Percentiles rank a stretch among this genome's conserved stretches.
These are phyloP conservation scores for Grantiella picta DNA, from an alignment of 2,113 vertebrate genomes.

Conservation along the genomic window DNA sequence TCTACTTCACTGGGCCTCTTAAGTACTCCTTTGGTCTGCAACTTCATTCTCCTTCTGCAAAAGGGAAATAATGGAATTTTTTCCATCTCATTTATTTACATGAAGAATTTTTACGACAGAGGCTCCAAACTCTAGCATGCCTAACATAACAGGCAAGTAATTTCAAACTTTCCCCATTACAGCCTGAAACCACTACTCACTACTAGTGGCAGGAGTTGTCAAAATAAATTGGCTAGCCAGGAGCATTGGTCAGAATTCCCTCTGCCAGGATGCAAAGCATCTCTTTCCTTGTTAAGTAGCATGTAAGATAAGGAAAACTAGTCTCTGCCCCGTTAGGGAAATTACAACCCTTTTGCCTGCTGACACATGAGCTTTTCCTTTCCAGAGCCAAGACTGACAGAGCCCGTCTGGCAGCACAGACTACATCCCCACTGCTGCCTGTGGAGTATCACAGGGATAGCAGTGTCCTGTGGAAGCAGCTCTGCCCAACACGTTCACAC, in stretches of 20 bases:
- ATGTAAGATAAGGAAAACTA: background rate
- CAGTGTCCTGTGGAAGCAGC: background rate
- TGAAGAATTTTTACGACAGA: background rate
- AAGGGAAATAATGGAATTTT: background rate
- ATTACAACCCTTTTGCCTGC: background rate
- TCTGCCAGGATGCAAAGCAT: background rate
- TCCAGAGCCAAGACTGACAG: background rate
- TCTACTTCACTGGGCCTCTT: background rate
- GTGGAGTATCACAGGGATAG: background rate
- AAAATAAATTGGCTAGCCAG: background rate
- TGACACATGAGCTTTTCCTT: background rate
- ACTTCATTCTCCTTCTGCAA: background rate
- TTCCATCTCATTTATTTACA: background rate
- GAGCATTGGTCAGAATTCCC: background rate
- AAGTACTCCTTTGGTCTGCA: background rate
- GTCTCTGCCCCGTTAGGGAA: background rate
- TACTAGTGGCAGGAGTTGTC: background rate
- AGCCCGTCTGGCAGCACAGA: background rate
- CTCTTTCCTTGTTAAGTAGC: background rate
- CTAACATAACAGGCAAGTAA: background rate
- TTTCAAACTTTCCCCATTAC: background rate
- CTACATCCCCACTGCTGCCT: accelerated
- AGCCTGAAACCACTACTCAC: background rate
- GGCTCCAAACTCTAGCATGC: background rate
- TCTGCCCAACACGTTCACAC: background rate